Conservation (phyloP, 2,888 invertebrate species). For the Diachrysia chrysitis region DNA sequence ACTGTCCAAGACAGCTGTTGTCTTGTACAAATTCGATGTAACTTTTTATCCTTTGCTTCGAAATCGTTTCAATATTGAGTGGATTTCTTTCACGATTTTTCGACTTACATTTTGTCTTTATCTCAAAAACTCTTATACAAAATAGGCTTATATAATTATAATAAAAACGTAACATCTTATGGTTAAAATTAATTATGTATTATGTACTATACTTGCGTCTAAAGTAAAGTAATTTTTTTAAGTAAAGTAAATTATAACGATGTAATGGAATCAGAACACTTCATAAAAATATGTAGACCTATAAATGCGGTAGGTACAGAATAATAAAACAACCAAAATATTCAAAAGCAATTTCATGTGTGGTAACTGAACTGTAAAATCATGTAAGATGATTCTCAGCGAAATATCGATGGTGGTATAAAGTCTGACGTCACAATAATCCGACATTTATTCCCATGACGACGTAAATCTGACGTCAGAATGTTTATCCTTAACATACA, state of each 20-base stretch:
- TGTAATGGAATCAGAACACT: no score
- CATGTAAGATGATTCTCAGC: slow-evolving; percentile 6
- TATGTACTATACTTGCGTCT: no score
- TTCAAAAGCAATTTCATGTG: not conserved
- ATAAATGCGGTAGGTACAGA: no score
- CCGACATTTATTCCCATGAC: slow-evolving; percentile 39
- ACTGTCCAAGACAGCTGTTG: slow-evolving; percentile 45
- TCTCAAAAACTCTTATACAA: slow-evolving; percentile 6
- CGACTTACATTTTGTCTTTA: slow-evolving; percentile 17
- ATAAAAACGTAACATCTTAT: not conserved
- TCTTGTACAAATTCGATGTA: slow-evolving; percentile 47
- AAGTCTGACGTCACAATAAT: slow-evolving; percentile 34
- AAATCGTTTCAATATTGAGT: slow-evolving; percentile 37
- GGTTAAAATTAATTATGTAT: not conserved
- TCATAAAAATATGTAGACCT: no score
- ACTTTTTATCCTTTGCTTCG: slow-evolving; percentile 41
- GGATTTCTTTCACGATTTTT: slow-evolving; percentile 36
- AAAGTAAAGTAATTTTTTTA: no score
- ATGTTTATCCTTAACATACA: slow-evolving; percentile 39
- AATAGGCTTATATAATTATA: no score
- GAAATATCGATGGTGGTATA: slow-evolving; percentile 13
- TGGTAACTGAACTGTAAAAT: not conserved
- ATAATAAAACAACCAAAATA: slow-evolving; percentile 1
- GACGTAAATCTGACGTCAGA: slow-evolving; percentile 48
- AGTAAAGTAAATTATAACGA: no score